phyloP scores from a whole-genome alignment of 2,888 invertebrate genomes.

The Agrochola macilenta region DNA sequence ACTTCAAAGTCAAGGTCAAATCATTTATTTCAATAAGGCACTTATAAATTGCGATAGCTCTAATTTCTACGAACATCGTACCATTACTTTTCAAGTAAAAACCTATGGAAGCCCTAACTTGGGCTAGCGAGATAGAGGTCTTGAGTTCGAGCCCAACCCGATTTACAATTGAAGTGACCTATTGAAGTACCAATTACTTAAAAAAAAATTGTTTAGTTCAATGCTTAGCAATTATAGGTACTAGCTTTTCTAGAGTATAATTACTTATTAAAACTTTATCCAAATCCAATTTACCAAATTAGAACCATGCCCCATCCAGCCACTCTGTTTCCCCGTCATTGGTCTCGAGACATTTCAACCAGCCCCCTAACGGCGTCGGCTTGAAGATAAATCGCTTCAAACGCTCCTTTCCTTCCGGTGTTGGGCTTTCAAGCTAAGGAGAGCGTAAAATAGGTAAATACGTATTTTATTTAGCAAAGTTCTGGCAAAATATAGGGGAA shows the following conservation, averaged over 20 bases:
- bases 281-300: background rate
- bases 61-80: background rate
- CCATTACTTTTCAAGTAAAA: background rate
- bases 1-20: background rate
- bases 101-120: background rate
- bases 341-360: constrained; percentile 66
- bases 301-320: constrained; percentile 34
- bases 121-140: background rate
- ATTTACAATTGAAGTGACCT: background rate
- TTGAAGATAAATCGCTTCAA: constrained; percentile 78
- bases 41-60: background rate
- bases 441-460: constrained; percentile 80
- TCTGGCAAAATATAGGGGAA: constrained; percentile 56
- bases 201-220: background rate
- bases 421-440: constrained; percentile 75
- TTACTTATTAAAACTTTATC: background rate
- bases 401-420: constrained; percentile 75
- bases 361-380: constrained; percentile 74
- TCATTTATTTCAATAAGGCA: no score
- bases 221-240: background rate
- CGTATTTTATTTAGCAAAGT: constrained; percentile 77
- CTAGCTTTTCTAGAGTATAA: background rate
- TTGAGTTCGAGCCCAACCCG: background rate
- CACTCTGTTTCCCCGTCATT: constrained; percentile 25
- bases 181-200: background rate